Percentiles rank a stretch among this genome's conserved stretches.
These are phyloP conservation scores for Muscicapa striata DNA, from an alignment of 2,797 vertebrate genomes.

Conservation along the genomic window DNA sequence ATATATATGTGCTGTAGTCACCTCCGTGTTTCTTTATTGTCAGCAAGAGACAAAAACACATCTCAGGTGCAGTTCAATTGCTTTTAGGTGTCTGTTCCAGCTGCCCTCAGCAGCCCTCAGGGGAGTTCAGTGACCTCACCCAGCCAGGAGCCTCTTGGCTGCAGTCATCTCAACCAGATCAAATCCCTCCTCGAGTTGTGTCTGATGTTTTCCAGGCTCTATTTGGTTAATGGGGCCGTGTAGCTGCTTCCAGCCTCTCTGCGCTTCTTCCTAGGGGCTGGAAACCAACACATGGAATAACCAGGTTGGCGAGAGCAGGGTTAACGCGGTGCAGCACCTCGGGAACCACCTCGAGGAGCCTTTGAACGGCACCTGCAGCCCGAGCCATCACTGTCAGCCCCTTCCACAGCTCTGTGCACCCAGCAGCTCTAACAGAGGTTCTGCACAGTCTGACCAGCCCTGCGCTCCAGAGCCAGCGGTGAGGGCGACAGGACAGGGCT, in stretches of 20 bases:
- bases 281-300: neutral
- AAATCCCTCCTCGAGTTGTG: neutral
- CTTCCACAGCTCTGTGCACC: rapidly evolving
- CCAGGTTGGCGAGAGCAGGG: rapidly evolving
- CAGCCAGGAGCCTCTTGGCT: rapidly evolving
- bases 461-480: no score
- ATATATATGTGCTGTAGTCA: no score
- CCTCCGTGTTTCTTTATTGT: neutral
- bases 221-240: neutral
- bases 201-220: neutral
- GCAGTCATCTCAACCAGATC: no score
- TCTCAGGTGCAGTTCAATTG: neutral
- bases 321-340: rapidly evolving
- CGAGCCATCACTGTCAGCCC: rapidly evolving
- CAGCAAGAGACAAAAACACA: neutral
- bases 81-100: neutral
- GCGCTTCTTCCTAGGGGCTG: neutral
- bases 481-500: no score
- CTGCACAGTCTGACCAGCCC: neutral
- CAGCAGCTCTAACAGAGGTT: rapidly evolving
- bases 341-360: neutral
- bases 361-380: neutral
- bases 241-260: neutral
- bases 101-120: neutral
- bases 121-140: neutral